A percentile compares a stretch with the other conserved stretches of the same genome.
Conservation (phyloP, 2,113 vertebrate species). For the Crotalus viridis region DNA sequence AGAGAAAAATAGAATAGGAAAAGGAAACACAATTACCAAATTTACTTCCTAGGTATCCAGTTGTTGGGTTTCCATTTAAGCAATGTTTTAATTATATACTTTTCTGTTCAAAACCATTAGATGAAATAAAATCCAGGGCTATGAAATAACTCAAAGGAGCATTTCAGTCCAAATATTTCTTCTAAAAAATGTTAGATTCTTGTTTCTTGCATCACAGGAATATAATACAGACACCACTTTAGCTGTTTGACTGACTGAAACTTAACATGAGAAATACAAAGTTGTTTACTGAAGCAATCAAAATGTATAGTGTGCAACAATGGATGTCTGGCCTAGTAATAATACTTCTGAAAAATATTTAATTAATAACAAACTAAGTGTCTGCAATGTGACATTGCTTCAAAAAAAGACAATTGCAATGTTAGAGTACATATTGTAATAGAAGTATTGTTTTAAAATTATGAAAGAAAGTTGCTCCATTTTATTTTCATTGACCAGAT, state of each 20-base stretch:
- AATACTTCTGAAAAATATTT: not conserved
- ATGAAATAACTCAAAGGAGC: not conserved
- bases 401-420: not conserved
- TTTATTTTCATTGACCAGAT: not conserved
- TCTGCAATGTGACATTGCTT: not conserved
- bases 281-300: not conserved
- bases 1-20: not conserved
- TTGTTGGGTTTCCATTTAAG: not conserved
- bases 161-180: not conserved
- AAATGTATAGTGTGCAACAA: not conserved
- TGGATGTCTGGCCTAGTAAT: not conserved
- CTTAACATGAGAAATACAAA: not conserved
- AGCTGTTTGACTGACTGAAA: not conserved
- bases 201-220: not conserved
- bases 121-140: not conserved
- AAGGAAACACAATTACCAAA: not conserved
- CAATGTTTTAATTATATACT: not conserved
- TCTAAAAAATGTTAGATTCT: accelerated
- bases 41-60: not conserved
- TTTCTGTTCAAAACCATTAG: not conserved
- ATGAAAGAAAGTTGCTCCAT: not conserved
- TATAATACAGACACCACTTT: slow-evolving; percentile 21
- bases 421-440: not conserved
- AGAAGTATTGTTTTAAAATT: not conserved
- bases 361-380: not conserved